Percentiles rank a stretch among this genome's conserved stretches.
Conservation (phyloP, 1,140 invertebrate species). For the Drosophila suzukii region DNA sequence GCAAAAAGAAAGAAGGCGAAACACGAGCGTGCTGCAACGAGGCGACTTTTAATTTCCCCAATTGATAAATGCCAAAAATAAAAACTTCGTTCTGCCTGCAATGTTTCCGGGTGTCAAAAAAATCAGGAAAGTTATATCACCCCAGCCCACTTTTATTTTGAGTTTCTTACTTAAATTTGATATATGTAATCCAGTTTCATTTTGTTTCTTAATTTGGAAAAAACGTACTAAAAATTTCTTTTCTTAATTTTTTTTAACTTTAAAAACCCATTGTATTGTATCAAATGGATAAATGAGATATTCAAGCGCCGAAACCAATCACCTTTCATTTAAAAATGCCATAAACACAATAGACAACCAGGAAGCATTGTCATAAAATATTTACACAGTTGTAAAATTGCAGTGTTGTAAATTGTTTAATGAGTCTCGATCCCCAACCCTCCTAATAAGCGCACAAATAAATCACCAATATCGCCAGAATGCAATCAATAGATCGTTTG, state of each 20-base stretch:
- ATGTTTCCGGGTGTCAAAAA: conserved; percentile 27
- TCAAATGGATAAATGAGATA: neutral
- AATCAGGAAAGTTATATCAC: neutral
- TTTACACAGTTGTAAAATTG: conserved; percentile 41
- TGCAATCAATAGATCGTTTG: conserved; percentile 28
- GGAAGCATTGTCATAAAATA: conserved; percentile 38
- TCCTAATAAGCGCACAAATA: conserved; percentile 21
- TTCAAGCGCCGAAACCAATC: neutral
- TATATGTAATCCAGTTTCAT: no score
- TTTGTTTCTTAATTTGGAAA: no score
- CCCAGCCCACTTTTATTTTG: no score
- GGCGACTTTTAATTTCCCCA: conserved; percentile 36
- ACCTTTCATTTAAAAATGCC: conserved; percentile 9
- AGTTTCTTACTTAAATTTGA: no score
- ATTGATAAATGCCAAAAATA: conserved; percentile 43
- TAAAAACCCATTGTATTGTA: conserved; percentile 4
- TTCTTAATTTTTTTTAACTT: neutral
- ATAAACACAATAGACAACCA: conserved; percentile 8
- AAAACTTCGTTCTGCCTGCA: conserved; percentile 17
- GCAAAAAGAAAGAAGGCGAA: neutral
- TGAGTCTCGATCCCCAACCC: conserved; percentile 6
- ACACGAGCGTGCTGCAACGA: conserved; percentile 30
- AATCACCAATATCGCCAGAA: conserved; percentile 30
- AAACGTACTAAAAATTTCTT: no score
- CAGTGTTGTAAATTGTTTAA: conserved; percentile 26